Percentiles rank a stretch among this genome's conserved stretches.
Evolutionary conservation across 2,888 invertebrate species (phyloP).

Genomic region (Limnephilus auricula): DNA sequence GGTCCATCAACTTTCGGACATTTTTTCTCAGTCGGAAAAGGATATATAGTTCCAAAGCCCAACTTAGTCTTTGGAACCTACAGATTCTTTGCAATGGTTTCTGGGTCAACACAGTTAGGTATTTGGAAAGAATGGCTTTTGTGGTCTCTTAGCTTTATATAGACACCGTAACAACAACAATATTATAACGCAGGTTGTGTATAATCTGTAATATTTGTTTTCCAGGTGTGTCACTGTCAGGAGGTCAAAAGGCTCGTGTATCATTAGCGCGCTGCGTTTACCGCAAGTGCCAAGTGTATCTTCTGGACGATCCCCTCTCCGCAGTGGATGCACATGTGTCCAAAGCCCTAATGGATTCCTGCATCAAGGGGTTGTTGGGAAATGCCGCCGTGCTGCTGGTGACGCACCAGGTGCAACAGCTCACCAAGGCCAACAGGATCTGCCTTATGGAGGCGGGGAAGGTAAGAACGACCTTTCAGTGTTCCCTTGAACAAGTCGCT

Average conservation of each 20-base stretch:
- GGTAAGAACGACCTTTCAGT: slow-evolving; percentile 68
- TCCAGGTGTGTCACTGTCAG: slow-evolving; percentile 80
- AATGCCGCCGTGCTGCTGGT: slow-evolving; percentile 79
- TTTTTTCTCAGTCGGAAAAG: too few relatives aligned
- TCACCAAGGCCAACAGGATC: slow-evolving; percentile 74
- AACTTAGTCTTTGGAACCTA: too few relatives aligned
- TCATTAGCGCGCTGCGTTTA: slow-evolving; percentile 79
- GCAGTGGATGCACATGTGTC: slow-evolving; percentile 83
- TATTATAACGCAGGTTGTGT: neutral
- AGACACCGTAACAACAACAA: neutral
- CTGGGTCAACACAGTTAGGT: too few relatives aligned
- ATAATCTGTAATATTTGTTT: neutral
- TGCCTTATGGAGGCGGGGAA: slow-evolving; percentile 73
- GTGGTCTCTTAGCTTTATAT: too few relatives aligned
- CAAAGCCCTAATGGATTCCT: slow-evolving; percentile 72
- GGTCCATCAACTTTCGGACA: too few relatives aligned
- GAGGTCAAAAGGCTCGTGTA: slow-evolving; percentile 83
- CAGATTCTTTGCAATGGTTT: too few relatives aligned
- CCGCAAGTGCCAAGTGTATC: slow-evolving; percentile 80
- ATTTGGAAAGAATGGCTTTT: too few relatives aligned
- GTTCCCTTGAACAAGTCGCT: neutral
- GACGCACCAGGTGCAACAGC: slow-evolving; percentile 83
- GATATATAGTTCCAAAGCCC: too few relatives aligned
- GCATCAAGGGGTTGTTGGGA: slow-evolving; percentile 76
- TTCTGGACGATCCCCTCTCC: slow-evolving; percentile 80